A percentile compares a stretch with the other conserved stretches of the same genome.
These are phyloP conservation scores for Nerophis lumbriciformis DNA, from an alignment of 2,113 vertebrate genomes.

Conservation along the genomic window DNA sequence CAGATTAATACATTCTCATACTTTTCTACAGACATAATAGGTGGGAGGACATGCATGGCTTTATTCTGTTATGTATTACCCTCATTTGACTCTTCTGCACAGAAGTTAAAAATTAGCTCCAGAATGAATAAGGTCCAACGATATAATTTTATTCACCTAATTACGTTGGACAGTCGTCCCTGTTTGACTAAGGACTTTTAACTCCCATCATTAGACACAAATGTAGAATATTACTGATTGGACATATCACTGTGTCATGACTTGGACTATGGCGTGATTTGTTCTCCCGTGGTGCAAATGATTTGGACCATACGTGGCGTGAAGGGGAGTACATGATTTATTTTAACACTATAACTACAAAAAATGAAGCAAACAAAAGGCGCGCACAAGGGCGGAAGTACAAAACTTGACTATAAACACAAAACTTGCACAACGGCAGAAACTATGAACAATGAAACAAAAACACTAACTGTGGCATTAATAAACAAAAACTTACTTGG, in stretches of 20 bases:
- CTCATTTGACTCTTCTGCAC: slow-evolving; percentile 62
- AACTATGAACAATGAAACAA: too few relatives aligned
- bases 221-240: slow-evolving; percentile 3
- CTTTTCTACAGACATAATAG: slow-evolving; percentile 67
- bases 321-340: too few relatives aligned
- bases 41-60: slow-evolving; percentile 70
- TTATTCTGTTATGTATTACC: slow-evolving; percentile 73
- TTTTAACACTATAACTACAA: too few relatives aligned
- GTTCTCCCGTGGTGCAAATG: too few relatives aligned
- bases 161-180: slow-evolving; percentile 56
- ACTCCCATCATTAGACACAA: slow-evolving; percentile 29
- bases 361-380: too few relatives aligned
- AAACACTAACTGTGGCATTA: too few relatives aligned
- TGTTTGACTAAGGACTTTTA: slow-evolving; percentile 49
- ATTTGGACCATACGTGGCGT: too few relatives aligned
- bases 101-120: slow-evolving; percentile 74
- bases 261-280: too few relatives aligned
- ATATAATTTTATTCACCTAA: slow-evolving; percentile 60
- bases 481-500: too few relatives aligned
- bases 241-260: not conserved
- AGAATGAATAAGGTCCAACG: slow-evolving; percentile 64
- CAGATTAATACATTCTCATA: slow-evolving; percentile 64
- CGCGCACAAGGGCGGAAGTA: too few relatives aligned
- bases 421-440: too few relatives aligned
- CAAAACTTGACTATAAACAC: too few relatives aligned